Conservation (phyloP, 2,113 vertebrate species). For the Lasiurus cinereus region DNA sequence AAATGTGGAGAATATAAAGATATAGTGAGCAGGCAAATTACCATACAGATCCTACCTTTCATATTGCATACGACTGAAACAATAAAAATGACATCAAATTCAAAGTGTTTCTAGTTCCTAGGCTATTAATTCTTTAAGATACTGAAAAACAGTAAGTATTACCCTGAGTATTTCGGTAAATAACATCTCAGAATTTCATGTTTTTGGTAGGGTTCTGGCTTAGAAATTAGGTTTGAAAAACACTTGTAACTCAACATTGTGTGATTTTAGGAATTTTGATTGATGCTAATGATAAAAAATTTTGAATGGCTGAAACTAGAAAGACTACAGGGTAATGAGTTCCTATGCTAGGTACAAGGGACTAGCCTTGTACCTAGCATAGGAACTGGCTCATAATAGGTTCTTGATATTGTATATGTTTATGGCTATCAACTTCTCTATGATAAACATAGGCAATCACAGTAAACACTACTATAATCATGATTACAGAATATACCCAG, state of each 20-base stretch:
- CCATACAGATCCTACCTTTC: not conserved
- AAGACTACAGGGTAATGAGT: not conserved
- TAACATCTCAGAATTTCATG: constrained; percentile 79
- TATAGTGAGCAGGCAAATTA: not conserved
- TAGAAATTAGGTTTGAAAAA: constrained; percentile 70
- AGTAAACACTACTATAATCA: not conserved
- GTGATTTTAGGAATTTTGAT: constrained; percentile 79
- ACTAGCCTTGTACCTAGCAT: not conserved
- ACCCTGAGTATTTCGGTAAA: constrained; percentile 83
- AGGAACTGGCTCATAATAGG: not conserved
- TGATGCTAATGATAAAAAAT: constrained; percentile 72
- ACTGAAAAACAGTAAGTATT: constrained; percentile 69
- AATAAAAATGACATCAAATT: constrained; percentile 34
- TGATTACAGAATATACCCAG: not conserved
- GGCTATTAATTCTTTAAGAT: constrained; percentile 44
- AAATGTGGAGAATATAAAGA: not conserved
- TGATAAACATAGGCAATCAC: not conserved
- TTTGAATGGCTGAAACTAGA: constrained; percentile 70
- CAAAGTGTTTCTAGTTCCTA: constrained; percentile 78
- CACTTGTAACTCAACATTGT: constrained; percentile 68
- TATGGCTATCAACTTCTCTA: not conserved
- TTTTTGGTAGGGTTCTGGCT: constrained; percentile 70
- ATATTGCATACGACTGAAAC: not conserved
- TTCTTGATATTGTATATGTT: not conserved
- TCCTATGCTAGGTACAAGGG: too few species aligned